Conservation (phyloP, 2,888 invertebrate genomes). For the Heliconius erato region DNA sequence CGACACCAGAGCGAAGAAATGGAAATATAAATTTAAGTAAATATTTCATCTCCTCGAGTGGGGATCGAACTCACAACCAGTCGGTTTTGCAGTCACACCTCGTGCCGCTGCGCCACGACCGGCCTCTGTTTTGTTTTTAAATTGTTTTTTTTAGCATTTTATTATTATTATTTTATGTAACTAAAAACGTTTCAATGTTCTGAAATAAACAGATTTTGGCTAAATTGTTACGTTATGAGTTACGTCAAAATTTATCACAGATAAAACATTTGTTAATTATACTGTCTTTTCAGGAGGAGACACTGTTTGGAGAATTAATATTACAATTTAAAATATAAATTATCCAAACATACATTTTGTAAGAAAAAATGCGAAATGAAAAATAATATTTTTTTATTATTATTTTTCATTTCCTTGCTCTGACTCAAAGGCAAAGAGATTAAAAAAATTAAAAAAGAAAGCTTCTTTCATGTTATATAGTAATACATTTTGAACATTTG, state of each 20-base stretch:
- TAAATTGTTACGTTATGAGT: not conserved
- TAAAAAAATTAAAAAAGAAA: not conserved
- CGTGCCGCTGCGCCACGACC: too few relatives aligned
- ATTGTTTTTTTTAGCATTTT: not conserved
- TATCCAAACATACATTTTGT: not conserved
- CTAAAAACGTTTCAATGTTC: not conserved
- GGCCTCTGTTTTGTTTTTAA: slow-evolving; percentile 22
- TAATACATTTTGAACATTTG: slow-evolving; percentile 13
- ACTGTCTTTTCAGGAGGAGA: not conserved
- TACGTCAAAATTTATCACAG: not conserved
- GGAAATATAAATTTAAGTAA: too few relatives aligned
- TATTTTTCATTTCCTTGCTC: too few relatives aligned
- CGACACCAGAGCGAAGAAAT: too few relatives aligned
- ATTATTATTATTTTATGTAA: not conserved
- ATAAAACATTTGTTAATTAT: not conserved
- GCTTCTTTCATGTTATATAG: not conserved
- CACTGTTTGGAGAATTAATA: not conserved
- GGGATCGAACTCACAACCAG: too few relatives aligned
- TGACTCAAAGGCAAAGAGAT: too few relatives aligned
- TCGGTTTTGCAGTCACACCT: too few relatives aligned
- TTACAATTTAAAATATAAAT: not conserved
- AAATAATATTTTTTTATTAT: too few relatives aligned
- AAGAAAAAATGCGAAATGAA: not conserved
- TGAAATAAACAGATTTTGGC: not conserved
- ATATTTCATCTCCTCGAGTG: too few relatives aligned